phyloP scores from a whole-genome alignment of 2,888 invertebrate species.

The Mythimna ferrago region DNA sequence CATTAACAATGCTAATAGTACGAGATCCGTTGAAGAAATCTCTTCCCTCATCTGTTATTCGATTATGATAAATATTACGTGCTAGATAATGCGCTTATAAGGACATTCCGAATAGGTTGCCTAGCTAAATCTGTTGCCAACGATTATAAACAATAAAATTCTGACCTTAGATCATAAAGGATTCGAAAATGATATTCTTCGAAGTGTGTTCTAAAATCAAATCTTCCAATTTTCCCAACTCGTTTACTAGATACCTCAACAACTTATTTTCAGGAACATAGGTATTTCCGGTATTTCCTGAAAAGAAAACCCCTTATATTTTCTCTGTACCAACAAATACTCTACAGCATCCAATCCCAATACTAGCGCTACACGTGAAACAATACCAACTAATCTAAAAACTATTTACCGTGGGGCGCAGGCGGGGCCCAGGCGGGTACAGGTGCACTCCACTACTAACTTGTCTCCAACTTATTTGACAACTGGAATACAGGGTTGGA shows the following conservation, averaged over 20 bases:
- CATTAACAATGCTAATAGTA: too few species aligned
- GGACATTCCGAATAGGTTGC: too few species aligned
- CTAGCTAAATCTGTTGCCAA: too few species aligned
- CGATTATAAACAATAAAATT: too few species aligned
- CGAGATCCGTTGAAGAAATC: too few species aligned
- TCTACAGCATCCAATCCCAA: conserved; percentile 41
- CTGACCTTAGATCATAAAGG: too few species aligned
- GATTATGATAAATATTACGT: too few species aligned
- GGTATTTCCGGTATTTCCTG: neutral
- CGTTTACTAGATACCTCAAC: neutral
- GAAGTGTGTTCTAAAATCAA: neutral
- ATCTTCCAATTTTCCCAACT: neutral
- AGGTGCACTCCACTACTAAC: conserved; percentile 57
- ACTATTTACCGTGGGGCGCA: conserved; percentile 55
- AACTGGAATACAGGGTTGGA: conserved; percentile 52
- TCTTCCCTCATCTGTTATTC: too few species aligned
- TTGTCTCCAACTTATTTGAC: conserved; percentile 64
- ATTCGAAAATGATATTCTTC: too few species aligned
- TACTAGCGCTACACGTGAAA: conserved; percentile 38
- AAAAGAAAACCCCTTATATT: neutral
- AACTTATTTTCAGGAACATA: neutral
- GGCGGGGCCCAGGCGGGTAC: conserved; percentile 33
- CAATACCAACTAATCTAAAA: conserved; percentile 65
- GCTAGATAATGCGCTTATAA: too few species aligned
- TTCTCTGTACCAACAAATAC: conserved; percentile 34